A percentile compares a stretch with the other conserved stretches of the same genome.
These are phyloP conservation scores for Pempheris klunzingeri DNA, from an alignment of 2,797 vertebrate species.

Conservation along the genomic window DNA sequence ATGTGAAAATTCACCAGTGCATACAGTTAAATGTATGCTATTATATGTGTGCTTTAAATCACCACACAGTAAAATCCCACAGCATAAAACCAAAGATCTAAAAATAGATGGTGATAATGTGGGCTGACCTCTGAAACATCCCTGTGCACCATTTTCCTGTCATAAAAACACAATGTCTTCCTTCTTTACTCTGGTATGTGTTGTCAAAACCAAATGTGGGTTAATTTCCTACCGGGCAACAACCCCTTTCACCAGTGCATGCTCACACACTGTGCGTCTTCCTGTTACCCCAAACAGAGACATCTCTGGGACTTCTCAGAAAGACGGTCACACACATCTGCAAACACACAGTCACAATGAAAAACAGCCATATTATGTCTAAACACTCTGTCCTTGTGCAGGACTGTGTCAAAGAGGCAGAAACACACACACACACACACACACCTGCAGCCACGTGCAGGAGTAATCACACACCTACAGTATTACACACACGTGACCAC, in stretches of 20 bases:
- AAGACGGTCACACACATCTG: slow-evolving; percentile 46
- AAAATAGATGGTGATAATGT: slow-evolving; percentile 58
- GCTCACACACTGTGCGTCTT: slow-evolving; percentile 55
- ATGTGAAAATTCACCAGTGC: slow-evolving; percentile 20
- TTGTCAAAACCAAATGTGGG: slow-evolving; percentile 37
- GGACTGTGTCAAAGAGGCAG: slow-evolving; percentile 19
- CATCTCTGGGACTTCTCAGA: slow-evolving; percentile 69
- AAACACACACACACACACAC: slow-evolving; percentile 26
- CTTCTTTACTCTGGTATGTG: slow-evolving; percentile 54
- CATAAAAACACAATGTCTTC: slow-evolving; percentile 53
- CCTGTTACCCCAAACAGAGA: slow-evolving; percentile 69
- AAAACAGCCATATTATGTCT: slow-evolving; percentile 57
- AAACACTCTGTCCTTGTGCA: slow-evolving; percentile 46
- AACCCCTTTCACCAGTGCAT: slow-evolving; percentile 44
- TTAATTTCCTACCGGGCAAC: slow-evolving; percentile 67
- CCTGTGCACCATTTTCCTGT: slow-evolving; percentile 45
- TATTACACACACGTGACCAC: slow-evolving; percentile 11
- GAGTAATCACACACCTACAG: slow-evolving; percentile 30
- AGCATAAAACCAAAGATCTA: slow-evolving; percentile 38
- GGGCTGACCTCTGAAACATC: slow-evolving; percentile 47
- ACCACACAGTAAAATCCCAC: slow-evolving; percentile 28
- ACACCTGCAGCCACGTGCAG: slow-evolving; percentile 37
- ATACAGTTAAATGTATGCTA: slow-evolving; percentile 33
- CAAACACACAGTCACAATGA: slow-evolving; percentile 57
- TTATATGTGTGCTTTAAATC: slow-evolving; percentile 31